phyloP scores from a whole-genome alignment of 1,140 invertebrate genomes.

The Drosophila virilis region DNA sequence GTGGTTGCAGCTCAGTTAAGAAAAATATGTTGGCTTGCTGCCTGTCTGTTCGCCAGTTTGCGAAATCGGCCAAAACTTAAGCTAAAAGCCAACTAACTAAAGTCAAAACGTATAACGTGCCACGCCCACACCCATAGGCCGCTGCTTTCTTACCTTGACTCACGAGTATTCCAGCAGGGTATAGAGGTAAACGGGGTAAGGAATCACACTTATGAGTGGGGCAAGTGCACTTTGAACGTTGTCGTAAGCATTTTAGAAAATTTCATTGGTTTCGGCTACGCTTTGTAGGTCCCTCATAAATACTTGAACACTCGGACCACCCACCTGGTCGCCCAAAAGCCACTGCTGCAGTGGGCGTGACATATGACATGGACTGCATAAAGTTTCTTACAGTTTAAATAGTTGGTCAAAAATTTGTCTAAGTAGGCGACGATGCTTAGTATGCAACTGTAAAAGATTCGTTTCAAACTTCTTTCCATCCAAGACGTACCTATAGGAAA shows the following conservation, averaged over 20 bases:
- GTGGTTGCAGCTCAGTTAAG: constrained; percentile 48
- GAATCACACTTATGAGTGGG: constrained; percentile 40
- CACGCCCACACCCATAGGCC: constrained; percentile 41
- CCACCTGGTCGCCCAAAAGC: constrained; percentile 27
- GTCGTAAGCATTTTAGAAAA: constrained; percentile 77
- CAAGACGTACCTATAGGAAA: constrained; percentile 66
- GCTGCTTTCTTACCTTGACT: constrained; percentile 8
- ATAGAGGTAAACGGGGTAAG: background rate
- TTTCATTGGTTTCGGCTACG: constrained; percentile 80
- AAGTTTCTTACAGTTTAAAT: constrained; percentile 67
- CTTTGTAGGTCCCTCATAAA: constrained; percentile 74
- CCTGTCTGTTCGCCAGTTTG: constrained; percentile 26
- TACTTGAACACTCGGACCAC: constrained; percentile 64
- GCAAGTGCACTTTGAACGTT: constrained; percentile 76
- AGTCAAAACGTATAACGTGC: constrained; percentile 62
- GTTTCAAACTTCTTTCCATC: constrained; percentile 45
- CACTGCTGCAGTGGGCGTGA: constrained; percentile 1
- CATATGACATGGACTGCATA: constrained; percentile 49
- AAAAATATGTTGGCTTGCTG: constrained; percentile 69
- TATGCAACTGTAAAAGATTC: constrained; percentile 76
- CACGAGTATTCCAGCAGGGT: no score
- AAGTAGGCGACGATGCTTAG: constrained; percentile 70
- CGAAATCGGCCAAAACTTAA: constrained; percentile 66
- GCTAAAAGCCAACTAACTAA: constrained; percentile 77
- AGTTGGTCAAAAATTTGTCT: constrained; percentile 71